phyloP scores from a whole-genome alignment of 2,113 vertebrate genomes.

The Cyrtonyx montezumae region DNA sequence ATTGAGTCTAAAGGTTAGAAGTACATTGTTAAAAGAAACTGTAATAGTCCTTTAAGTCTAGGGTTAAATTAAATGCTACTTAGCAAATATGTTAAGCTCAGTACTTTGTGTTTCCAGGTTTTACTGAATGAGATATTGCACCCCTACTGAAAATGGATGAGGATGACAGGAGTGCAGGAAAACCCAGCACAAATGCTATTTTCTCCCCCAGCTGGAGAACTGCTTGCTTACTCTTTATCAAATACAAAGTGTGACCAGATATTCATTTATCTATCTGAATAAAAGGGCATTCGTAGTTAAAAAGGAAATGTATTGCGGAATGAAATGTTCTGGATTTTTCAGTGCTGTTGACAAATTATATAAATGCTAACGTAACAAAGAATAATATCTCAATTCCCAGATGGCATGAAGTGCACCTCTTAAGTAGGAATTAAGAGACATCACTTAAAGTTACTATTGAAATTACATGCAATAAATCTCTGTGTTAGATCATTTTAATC shows the following conservation, averaged over 20 bases:
- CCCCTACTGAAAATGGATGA: background rate
- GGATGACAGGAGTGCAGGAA: background rate
- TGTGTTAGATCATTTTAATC: background rate
- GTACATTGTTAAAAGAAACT: background rate
- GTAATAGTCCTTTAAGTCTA: background rate
- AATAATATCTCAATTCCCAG: background rate
- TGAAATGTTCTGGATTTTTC: background rate
- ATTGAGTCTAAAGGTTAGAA: conserved; percentile 8
- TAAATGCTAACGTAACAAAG: background rate
- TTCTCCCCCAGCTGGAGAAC: background rate
- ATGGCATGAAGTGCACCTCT: background rate
- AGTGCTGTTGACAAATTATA: background rate
- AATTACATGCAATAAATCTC: background rate
- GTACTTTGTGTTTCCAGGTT: background rate
- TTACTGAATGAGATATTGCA: background rate
- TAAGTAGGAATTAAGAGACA: background rate
- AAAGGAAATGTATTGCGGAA: background rate
- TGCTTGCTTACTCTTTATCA: background rate
- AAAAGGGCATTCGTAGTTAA: background rate
- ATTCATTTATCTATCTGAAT: background rate
- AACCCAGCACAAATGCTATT: background rate
- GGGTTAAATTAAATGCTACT: background rate
- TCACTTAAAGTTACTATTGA: background rate
- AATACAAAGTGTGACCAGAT: background rate
- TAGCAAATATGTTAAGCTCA: background rate